These are phyloP conservation scores for Coptodon rendalli DNA, from an alignment of 2,113 vertebrate species.

Conservation along the genomic window DNA sequence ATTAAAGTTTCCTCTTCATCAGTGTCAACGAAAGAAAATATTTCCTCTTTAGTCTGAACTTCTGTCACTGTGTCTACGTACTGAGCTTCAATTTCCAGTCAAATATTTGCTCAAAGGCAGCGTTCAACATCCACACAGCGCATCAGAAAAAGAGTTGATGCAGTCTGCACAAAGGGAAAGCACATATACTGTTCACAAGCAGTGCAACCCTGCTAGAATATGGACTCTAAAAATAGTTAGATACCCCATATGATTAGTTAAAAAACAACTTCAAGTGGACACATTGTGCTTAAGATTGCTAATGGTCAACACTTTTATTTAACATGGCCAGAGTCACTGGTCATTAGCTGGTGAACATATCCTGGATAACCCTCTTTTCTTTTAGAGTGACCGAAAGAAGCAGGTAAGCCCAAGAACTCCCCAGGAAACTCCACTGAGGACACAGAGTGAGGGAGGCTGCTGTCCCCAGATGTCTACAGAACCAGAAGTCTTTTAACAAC, in stretches of 20 bases:
- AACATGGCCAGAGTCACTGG: not conserved
- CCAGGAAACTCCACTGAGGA: not conserved
- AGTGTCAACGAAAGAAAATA: rapidly evolving
- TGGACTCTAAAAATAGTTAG: not conserved
- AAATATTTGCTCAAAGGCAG: not conserved
- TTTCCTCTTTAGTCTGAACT: not conserved
- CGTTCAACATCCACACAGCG: not conserved
- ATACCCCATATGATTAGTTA: not conserved
- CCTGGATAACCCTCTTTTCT: not conserved
- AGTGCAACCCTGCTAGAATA: not conserved
- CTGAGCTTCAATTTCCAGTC: not conserved
- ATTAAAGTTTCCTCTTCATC: not conserved
- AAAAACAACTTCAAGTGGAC: not conserved
- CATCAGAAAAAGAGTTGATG: not conserved
- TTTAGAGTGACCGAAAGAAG: not conserved
- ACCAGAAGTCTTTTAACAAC: not conserved
- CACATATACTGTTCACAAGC: not conserved
- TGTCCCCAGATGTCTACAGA: not conserved
- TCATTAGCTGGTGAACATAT: not conserved
- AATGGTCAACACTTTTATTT: not conserved
- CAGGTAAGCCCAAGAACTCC: not conserved
- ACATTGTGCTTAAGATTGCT: not conserved
- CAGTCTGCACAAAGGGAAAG: not conserved
- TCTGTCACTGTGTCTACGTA: rapidly evolving
- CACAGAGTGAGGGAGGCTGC: not conserved